A percentile compares a stretch with the other conserved stretches of the same genome.
These are phyloP conservation scores for Andrena haemorrhoa DNA, from an alignment of 2,888 invertebrate species.

Conservation along the genomic window DNA sequence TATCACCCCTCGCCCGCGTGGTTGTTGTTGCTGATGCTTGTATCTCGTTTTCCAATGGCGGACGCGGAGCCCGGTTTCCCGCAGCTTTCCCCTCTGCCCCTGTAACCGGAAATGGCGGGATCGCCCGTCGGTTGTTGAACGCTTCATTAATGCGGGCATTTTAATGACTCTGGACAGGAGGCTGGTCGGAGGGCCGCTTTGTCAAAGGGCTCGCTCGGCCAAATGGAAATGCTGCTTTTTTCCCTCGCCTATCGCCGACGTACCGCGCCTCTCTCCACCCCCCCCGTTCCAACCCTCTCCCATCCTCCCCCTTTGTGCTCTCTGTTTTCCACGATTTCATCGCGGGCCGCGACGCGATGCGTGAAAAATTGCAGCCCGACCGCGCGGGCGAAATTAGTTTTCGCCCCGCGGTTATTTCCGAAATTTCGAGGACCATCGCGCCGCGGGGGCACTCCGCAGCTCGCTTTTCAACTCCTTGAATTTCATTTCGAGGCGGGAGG, in stretches of 20 bases:
- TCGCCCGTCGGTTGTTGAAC: conserved; percentile 8
- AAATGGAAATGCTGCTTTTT: conserved; percentile 26
- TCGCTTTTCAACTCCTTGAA: conserved; percentile 34
- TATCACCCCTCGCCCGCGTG: not conserved
- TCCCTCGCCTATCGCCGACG: not conserved
- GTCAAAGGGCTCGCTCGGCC: conserved; percentile 14
- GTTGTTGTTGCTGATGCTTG: not conserved
- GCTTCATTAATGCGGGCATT: conserved; percentile 49
- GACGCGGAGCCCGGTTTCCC: not conserved
- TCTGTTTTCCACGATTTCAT: not conserved
- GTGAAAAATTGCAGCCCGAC: conserved; percentile 20
- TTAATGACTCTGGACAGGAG: conserved; percentile 23
- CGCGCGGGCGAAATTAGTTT: conserved; percentile 1
- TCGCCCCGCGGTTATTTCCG: conserved; percentile 13
- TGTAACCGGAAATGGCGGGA: conserved; percentile 22
- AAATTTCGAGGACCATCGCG: conserved; percentile 32
- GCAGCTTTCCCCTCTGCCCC: not conserved
- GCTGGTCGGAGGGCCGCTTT: not conserved
- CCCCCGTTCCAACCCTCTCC: not conserved
- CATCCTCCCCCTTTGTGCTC: not conserved
- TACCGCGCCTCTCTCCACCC: not conserved
- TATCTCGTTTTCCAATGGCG: conserved; percentile 9
- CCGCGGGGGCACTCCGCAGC: not conserved
- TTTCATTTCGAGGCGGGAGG: conserved; percentile 17
- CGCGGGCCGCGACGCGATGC: conserved; percentile 1